Conservation (phyloP, 2,113 vertebrate species). For the Takifugu flavidus region DNA sequence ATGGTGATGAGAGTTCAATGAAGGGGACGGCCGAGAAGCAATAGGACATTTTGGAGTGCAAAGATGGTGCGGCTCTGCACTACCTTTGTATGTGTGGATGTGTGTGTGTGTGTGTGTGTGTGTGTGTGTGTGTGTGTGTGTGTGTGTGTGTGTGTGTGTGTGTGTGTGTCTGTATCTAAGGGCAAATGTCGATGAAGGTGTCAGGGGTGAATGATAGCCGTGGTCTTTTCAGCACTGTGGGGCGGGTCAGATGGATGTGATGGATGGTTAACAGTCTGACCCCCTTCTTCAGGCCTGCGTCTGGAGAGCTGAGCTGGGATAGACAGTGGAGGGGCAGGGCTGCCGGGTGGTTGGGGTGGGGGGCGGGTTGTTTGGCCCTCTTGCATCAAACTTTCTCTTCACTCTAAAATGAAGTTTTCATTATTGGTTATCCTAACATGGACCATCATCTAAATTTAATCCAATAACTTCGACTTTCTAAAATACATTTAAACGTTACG, state of each 20-base stretch:
- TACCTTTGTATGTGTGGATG: constrained; percentile 16
- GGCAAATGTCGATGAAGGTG: constrained; percentile 62
- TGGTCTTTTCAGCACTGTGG: constrained; percentile 63
- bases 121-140: constrained; percentile 15
- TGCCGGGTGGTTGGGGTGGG: constrained; percentile 30
- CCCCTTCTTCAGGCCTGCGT: constrained; percentile 45
- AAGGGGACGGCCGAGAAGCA: constrained; percentile 53
- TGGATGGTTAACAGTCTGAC: constrained; percentile 63
- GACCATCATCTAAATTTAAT: neutral
- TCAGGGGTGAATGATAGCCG: constrained; percentile 75
- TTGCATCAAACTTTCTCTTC: constrained; percentile 38
- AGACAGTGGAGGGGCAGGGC: constrained; percentile 19
- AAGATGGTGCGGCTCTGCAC: constrained; percentile 27
- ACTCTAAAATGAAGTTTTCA: neutral
- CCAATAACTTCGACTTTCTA: neutral
- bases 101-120: constrained; percentile 24
- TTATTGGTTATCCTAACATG: neutral
- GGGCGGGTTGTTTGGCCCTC: constrained; percentile 21
- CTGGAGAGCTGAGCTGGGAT: constrained; percentile 38
- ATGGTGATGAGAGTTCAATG: constrained; percentile 64
- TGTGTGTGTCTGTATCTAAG: constrained; percentile 26
- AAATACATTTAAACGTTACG: too few species aligned
- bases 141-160: constrained; percentile 22
- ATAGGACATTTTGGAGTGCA: constrained; percentile 51
- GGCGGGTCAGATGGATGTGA: constrained; percentile 65